phyloP scores from a whole-genome alignment of 2,888 invertebrate genomes.

The Dicroscelio sp. region DNA sequence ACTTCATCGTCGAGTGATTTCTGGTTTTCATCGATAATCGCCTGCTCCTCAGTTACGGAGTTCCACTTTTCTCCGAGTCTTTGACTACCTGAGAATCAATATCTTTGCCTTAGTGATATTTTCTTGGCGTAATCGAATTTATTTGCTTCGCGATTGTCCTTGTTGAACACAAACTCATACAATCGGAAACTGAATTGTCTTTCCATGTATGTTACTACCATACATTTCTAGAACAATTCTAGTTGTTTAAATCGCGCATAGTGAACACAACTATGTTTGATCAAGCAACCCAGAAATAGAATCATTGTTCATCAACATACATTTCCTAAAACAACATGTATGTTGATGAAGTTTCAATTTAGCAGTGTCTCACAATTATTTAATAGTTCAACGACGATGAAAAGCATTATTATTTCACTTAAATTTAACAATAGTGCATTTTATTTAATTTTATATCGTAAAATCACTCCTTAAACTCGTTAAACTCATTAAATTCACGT shows the following conservation, averaged over 20 bases:
- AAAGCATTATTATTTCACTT: neutral
- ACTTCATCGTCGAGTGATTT: constrained; percentile 13
- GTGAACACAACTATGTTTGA: constrained; percentile 45
- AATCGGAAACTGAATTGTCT: constrained; percentile 8
- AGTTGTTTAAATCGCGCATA: constrained; percentile 3
- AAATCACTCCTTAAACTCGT: neutral
- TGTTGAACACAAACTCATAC: constrained; percentile 13
- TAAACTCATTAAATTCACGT: neutral
- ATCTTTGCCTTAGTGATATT: neutral
- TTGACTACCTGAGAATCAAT: constrained; percentile 18
- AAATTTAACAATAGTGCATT: neutral
- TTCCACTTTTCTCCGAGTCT: constrained; percentile 26
- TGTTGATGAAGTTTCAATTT: neutral
- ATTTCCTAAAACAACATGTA: neutral
- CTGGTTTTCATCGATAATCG: neutral
- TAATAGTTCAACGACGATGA: neutral
- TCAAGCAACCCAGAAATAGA: constrained; percentile 22
- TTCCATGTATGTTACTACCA: constrained; percentile 20
- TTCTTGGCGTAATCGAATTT: neutral
- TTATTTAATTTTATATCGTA: neutral
- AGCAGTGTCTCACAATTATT: neutral
- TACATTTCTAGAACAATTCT: neutral
- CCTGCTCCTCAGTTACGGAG: neutral
- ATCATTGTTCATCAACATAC: neutral
- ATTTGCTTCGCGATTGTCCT: constrained; percentile 1